Base-by-base conservation (phyloP, 1,140 invertebrate genomes). In the Trissolcus basalis region DNA sequence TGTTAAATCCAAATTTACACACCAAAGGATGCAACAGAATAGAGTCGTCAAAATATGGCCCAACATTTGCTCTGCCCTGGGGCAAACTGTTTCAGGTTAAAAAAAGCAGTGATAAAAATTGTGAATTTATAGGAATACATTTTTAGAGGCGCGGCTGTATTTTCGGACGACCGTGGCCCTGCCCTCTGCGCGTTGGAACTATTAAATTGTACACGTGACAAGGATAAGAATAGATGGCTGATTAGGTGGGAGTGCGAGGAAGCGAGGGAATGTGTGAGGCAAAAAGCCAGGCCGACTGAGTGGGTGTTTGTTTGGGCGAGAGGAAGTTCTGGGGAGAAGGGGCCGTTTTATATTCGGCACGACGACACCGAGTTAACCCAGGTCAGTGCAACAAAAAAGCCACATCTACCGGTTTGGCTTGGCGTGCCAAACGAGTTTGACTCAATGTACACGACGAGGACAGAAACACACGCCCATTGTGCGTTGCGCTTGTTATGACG, bases 91-190 rank as follows among this genome's bases (percentile, higher is more conserved):
- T n/a, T n/a, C n/a, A n/a, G n/a, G n/a, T n/a, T n/a, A n/a, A n/a
- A n/a, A n/a, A n/a, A n/a, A n/a, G n/a, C n/a, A n/a, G n/a, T n/a
- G n/a, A n/a, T n/a, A n/a, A n/a, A n/a, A n/a, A n/a, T n/a, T n/a
- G n/a, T n/a, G 48, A 59, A 68, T 77, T 77, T 72, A 58, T 64
- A 77, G 63, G 53, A 47, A 63, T 63, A 64, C 67, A 77, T 77
- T 77, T 77, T 77, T 71, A 77, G 74, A 71, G 77, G 75, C 54
- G 76, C 71, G 70, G 76, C 68, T 54, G 80, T 83, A 82, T 85
- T 87, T 86, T 87, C 65, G 85, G 82, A 80, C 80, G 85, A 81
- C 84, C 85, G 76, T 86, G 86, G 83, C 84, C 84, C 83, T 86
- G 83, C 83, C 84, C 83, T 84, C 82, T 69, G 54, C 69, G 56